Conservation (phyloP, 2,888 invertebrate species). For the Dromius quadrimaculatus region DNA sequence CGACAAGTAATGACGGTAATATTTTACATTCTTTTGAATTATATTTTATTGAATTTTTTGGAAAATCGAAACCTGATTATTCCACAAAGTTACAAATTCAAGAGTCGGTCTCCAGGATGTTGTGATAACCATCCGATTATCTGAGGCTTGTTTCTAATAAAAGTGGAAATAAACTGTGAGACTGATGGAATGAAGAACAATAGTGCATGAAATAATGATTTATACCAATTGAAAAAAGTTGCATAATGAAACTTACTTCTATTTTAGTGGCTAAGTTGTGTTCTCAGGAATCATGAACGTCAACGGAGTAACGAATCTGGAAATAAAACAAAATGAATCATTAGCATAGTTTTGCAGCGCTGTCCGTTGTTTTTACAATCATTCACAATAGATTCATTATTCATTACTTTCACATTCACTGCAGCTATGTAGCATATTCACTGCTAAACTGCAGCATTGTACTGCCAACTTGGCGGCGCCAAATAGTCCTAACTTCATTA, state of each 20-base stretch:
- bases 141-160: too few relatives aligned
- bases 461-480: conserved; percentile 18
- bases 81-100: too few relatives aligned
- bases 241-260: conserved; percentile 11
- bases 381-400: conserved; percentile 41
- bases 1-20: too few relatives aligned
- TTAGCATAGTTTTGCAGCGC: neutral
- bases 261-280: neutral
- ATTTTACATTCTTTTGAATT: too few relatives aligned
- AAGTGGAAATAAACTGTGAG: too few relatives aligned
- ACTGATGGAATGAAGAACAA: too few relatives aligned
- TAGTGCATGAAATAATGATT: too few relatives aligned
- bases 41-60: too few relatives aligned
- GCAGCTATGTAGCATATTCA: conserved; percentile 8
- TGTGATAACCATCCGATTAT: too few relatives aligned
- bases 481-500: conserved; percentile 42
- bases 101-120: too few relatives aligned
- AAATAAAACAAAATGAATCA: conserved; percentile 22
- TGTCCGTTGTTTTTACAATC: conserved; percentile 18
- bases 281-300: neutral
- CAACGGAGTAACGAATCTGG: neutral
- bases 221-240: too few relatives aligned
- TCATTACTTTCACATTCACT: conserved; percentile 36
- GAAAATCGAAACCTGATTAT: too few relatives aligned
- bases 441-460: conserved; percentile 41